Evolutionary conservation across 2,888 invertebrate genomes (phyloP), one percentile per base, ranked within the genome.

Genomic region (Lobophora halterata): DNA sequence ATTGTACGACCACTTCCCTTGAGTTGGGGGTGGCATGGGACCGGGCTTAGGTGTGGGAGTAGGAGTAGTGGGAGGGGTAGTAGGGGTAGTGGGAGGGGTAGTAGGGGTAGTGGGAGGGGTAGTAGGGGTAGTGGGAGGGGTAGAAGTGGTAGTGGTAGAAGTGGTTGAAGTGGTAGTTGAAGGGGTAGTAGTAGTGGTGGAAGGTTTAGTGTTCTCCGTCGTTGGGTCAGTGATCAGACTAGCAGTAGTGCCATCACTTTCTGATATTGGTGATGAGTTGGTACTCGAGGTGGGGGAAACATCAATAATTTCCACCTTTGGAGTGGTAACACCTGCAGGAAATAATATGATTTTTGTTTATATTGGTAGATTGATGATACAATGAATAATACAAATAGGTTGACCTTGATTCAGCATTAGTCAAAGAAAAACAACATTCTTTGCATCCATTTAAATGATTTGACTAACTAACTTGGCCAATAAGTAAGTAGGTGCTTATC

Each of bases 51-150:
- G 57, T 5, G 70, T 28, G 0, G 78, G 55, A 5, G 70, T 34
- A 17, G 78, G 57, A 19, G 72, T 28, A 5, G 79, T 53, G 3
- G 49, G 18, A 37, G 54, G 46, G 57, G 49, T 43, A n/a, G 82
- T 44, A 24, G 82, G 18, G 43, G 80, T 23, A 35, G 79, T 41
- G 1, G 67, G 48, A 0, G 64, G 39, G 0, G 90, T 10, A 68
- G 90, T 19, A 88, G 27, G 73, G 89, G 20, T 63, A 0, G 89
- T 13, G 59, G 90, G 7, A 55, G 89, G 3, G 50, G 88, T 26
- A 58, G 89, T 2, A 50, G 83, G 10, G 49, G 88, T n/a, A 45
- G 83, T 19, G 32, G 83, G 14, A 35, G 88, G 24, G 53, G 88
- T 3, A 41, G 82, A 23, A 37, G 77, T 3, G 11, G 79, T 26